Evolutionary conservation across 2,113 vertebrate genomes (phyloP), one percentile per base, ranked within the genome.

Genomic region (Sphyrna mokarran): DNA sequence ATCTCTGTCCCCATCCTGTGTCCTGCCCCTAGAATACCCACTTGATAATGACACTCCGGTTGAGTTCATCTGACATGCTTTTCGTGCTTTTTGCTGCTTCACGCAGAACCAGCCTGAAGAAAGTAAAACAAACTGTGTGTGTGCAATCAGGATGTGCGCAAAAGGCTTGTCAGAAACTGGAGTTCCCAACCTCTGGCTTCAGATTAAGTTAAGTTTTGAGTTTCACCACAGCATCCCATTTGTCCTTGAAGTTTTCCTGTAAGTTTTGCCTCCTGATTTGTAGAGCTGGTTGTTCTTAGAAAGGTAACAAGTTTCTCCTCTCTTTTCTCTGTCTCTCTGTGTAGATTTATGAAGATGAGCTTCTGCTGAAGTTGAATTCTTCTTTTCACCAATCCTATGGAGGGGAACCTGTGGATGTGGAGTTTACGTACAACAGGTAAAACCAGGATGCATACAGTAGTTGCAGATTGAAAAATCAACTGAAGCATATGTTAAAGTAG

Each of bases 361-460:
- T 99, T 95, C 98, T 97, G 96, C 98, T 99, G 95, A 98, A 98
- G 80, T 97, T 98, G 80, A 98, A 98, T 95, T 89, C 97, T 0
- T 97, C 98, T 1, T 98, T 99, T 96, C 98, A 98, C 78, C 97
- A 96, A 20, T n/a, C 96, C 54, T 99, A 99, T 96, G 97, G 98
- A 16, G 98, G 96, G 20, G 98, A 99, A 96, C 99, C 99, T 0
- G 97, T 99, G 96, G 98, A 99, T 96, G 98, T 99, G 63, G 99
- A 99, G 96, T 99, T 99, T 96, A 97, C 97, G 0, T 97, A 97
- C 26, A 98, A 98, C 97, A 98, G 99, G 99, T 99, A 96, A 72
- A 72, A 40, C n/a, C 20, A 18, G n/a, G 23, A 90, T 90, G 87
- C 22, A 61, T 1, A 63, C 7, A 63, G 13, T 90, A 33, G 29